Percentiles rank a stretch among this genome's conserved stretches.
phyloP scores from a whole-genome alignment of 30 jellyfish, hydroid and myxozoan species.

The Turritopsis dohrnii region DNA sequence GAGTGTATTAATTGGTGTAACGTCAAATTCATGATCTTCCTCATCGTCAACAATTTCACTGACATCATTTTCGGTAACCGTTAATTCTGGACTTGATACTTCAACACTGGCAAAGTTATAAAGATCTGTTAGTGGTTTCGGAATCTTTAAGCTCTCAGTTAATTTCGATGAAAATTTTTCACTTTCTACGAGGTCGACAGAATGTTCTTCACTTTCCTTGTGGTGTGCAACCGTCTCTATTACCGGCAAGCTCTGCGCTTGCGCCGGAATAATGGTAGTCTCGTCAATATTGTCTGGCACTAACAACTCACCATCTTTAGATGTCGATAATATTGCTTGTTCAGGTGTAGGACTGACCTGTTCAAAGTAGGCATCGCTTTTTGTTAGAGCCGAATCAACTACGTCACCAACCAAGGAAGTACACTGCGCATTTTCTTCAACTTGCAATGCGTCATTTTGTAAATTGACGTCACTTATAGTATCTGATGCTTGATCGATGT shows the following conservation, averaged over 20 bases:
- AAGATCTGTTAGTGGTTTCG: constrained; percentile 1
- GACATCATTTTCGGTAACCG: constrained; percentile 37
- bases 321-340: neutral
- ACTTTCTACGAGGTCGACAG: constrained; percentile 18
- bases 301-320: neutral
- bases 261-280: neutral
- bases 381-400: neutral
- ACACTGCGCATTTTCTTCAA: neutral
- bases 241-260: neutral
- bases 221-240: constrained; percentile 10
- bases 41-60: constrained; percentile 21
- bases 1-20: constrained; percentile 36
- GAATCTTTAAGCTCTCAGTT: neutral
- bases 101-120: constrained; percentile 17
- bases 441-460: neutral
- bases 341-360: neutral
- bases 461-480: neutral
- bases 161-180: neutral
- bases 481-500: neutral
- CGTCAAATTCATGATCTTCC: constrained; percentile 25
- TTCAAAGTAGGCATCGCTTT: neutral
- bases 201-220: neutral
- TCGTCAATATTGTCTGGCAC: neutral
- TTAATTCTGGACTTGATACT: neutral
- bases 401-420: too few species aligned